phyloP scores from a whole-genome alignment of 2,113 vertebrate species.

The Lamprologus callipterus region DNA sequence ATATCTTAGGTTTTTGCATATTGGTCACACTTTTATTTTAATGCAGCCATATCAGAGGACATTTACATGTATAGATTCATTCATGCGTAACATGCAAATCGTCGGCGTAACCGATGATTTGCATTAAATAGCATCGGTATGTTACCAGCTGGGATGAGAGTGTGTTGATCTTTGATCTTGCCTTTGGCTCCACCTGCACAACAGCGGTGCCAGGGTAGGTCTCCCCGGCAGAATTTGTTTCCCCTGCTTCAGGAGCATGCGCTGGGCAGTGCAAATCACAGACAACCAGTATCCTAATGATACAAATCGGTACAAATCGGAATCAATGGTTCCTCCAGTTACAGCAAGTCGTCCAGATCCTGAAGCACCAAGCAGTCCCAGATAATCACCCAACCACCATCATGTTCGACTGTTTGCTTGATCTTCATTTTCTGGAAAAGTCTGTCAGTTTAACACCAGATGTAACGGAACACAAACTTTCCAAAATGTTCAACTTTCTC shows the following conservation, averaged over 20 bases:
- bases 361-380: not conserved
- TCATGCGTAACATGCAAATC: not conserved
- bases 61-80: not conserved
- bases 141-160: not conserved
- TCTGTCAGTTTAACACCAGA: not conserved
- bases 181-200: not conserved
- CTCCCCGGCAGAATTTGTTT: rapidly evolving
- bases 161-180: not conserved
- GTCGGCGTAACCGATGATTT: rapidly evolving
- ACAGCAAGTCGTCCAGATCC: not conserved
- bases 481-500: rapidly evolving
- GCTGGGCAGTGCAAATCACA: rapidly evolving
- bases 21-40: not conserved
- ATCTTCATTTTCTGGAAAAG: rapidly evolving
- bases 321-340: not conserved
- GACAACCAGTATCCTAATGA: not conserved
- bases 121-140: not conserved
- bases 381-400: not conserved
- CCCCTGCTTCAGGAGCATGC: not conserved
- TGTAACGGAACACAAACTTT: rapidly evolving
- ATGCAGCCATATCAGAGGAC: rapidly evolving
- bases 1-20: not conserved
- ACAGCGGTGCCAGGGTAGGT: rapidly evolving
- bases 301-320: rapidly evolving
- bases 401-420: rapidly evolving